Conservation (phyloP, 2,888 invertebrate species). For the Spisula subtruncata region DNA sequence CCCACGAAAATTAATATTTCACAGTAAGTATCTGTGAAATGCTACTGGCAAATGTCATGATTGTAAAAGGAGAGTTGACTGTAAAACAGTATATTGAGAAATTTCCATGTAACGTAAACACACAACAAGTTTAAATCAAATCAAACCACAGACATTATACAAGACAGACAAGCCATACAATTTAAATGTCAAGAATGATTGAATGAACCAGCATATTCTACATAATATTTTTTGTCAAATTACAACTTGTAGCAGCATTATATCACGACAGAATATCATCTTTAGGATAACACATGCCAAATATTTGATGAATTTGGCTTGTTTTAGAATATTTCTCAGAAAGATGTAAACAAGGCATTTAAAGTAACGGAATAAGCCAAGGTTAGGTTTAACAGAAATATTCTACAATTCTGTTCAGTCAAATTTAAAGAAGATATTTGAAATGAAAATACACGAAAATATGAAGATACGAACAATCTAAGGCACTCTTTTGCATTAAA, state of each 20-base stretch:
- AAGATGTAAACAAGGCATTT: not conserved
- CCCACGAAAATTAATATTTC: no score
- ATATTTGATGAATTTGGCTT: not conserved
- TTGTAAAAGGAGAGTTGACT: no score
- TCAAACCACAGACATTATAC: not conserved
- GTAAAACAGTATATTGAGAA: not conserved
- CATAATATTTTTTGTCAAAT: not conserved
- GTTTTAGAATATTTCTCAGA: not conserved
- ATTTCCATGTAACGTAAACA: not conserved
- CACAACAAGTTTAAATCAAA: not conserved
- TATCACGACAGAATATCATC: not conserved
- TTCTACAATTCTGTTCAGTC: no score
- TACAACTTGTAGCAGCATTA: not conserved
- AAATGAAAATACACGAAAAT: no score
- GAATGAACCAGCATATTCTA: not conserved
- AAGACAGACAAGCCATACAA: not conserved
- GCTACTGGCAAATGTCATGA: no score
- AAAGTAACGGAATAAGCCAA: no score
- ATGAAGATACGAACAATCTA: no score
- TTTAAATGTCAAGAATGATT: not conserved
- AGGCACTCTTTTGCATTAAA: no score
- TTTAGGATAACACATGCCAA: not conserved
- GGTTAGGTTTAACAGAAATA: no score
- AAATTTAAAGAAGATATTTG: no score
- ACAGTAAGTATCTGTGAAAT: no score